Percentiles rank a stretch among this genome's conserved stretches.
phyloP scores from a whole-genome alignment of 35 echinoderm and acorn worm genomes.

The Chiridota heheva region DNA sequence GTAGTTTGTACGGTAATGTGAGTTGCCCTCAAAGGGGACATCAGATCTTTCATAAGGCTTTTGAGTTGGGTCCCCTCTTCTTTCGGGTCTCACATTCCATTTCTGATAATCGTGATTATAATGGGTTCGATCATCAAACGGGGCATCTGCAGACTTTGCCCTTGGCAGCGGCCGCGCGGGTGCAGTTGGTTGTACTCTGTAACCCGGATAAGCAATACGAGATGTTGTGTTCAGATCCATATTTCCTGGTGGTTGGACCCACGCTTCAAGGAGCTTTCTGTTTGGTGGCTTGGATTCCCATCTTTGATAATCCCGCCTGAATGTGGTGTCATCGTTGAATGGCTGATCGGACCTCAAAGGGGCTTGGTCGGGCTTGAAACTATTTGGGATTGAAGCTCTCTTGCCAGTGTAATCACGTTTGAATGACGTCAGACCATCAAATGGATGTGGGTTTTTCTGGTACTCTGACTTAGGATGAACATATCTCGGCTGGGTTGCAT shows the following conservation, averaged over 20 bases:
- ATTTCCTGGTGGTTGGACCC: constrained; percentile 63
- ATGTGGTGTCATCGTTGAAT: constrained; percentile 94
- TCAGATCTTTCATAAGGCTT: constrained; percentile 77
- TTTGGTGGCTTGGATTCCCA: constrained; percentile 67
- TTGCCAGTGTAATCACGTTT: constrained; percentile 73
- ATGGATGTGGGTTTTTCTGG: constrained; percentile 65
- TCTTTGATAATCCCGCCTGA: constrained; percentile 65
- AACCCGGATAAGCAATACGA: constrained; percentile 71
- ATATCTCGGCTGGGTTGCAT: constrained; percentile 67
- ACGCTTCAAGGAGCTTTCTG: constrained; percentile 61
- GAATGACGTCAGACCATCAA: constrained; percentile 87
- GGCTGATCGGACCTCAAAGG: constrained; percentile 79
- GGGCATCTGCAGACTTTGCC: constrained; percentile 44
- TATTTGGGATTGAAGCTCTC: constrained; percentile 44
- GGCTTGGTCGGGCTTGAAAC: constrained; percentile 70
- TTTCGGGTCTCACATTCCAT: constrained; percentile 69
- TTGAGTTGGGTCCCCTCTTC: constrained; percentile 79
- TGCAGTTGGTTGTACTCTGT: constrained; percentile 66
- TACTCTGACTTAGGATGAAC: constrained; percentile 58
- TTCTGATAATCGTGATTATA: constrained; percentile 90
- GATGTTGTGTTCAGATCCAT: constrained; percentile 86
- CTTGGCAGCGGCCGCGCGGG: constrained; percentile 53
- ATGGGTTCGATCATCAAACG: constrained; percentile 91
- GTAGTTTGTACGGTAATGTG: constrained; percentile 82
- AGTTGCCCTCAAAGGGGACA: constrained; percentile 80